These are phyloP conservation scores for Malachius bipustulatus DNA, from an alignment of 2,888 invertebrate species.

Conservation along the genomic window DNA sequence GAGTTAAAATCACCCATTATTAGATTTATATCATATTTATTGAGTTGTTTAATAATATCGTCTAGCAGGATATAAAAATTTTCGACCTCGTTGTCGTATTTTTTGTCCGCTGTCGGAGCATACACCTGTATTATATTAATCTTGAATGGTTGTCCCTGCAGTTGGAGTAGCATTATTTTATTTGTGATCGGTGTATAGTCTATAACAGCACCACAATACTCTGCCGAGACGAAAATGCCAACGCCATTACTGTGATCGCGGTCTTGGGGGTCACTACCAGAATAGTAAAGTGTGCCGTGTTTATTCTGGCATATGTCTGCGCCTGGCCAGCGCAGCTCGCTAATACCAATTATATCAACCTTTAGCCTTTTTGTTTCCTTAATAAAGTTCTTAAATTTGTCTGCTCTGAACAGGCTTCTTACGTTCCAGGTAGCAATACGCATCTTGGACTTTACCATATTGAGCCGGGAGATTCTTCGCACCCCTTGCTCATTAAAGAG, in stretches of 20 bases:
- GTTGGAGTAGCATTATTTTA: conserved; percentile 4
- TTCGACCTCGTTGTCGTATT: conserved; percentile 5
- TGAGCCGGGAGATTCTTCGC: too few relatives aligned
- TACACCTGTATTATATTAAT: conserved; percentile 8
- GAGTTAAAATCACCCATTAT: too few relatives aligned
- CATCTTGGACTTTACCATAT: conserved; percentile 8
- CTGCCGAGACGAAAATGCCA: conserved; percentile 1
- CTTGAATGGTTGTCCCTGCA: conserved; percentile 4
- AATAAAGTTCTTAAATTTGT: conserved; percentile 12
- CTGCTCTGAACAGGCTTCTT: conserved; percentile 11
- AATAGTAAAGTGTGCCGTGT: conserved; percentile 9
- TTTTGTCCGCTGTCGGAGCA: conserved; percentile 7
- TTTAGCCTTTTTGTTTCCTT: conserved; percentile 15
- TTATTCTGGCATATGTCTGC: conserved; percentile 7
- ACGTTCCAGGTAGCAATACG: conserved; percentile 15
- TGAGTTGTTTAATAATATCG: too few relatives aligned
- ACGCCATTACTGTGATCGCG: conserved; percentile 3
- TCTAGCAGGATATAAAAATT: too few relatives aligned
- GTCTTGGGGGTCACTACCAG: conserved; percentile 8
- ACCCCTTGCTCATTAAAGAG: too few relatives aligned
- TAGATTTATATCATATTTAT: too few relatives aligned
- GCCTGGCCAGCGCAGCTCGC: conserved; percentile 12
- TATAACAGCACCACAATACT: conserved; percentile 4
- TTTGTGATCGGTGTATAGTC: conserved; percentile 6
- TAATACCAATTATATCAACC: conserved; percentile 13